Base-by-base conservation (phyloP, 2,113 vertebrate species). In the Entelurus aequoreus region DNA sequence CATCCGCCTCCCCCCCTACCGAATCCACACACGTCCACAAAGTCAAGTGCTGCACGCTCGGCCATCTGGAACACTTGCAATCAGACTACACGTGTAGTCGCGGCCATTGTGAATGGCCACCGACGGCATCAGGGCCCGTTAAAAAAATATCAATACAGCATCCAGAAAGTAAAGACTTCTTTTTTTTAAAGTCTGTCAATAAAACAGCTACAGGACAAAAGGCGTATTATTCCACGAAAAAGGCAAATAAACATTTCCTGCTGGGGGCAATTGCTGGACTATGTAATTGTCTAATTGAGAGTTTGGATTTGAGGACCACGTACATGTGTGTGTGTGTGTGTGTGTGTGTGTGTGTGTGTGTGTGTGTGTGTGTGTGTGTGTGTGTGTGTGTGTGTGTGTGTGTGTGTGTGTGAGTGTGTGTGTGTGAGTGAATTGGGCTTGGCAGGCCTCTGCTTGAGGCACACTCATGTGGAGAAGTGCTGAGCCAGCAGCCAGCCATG, bases 281-380 rank as follows among this genome's bases (percentile, higher is more conserved):
- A 73, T 84, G 80, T 83, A 86, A 89, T 87, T 84, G 76, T 88
- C 78, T 87, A 88, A 88, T 87, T 86, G 83, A 86, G 84, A 83
- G 80, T 69, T 79, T 86, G 61, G 71, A 81, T 65, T 79, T 69
- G 54, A 83, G 75, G 75, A 79, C 75, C 74, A 53, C 71, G 54
- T 55, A 46, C 49, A 50, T 69, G 66, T 60, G 71, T 59, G 59
- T 63, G 36, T 53, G 54, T 50, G 46, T 60, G 48, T 40, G 46
- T 28, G 16, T 62, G 56, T 54, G 28, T 4, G 28, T 28, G 28
- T 28, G 28, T 28, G 28, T 28, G 28, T 28, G 28, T 28, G 28
- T 28, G 28, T 66, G 54, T 68, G 48, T 47, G 44, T 60, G 42
- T 59, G 40, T 38, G 36, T 62, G n/a, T 64, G 44, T 54, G 49